These are phyloP conservation scores for Thalassophryne amazonica DNA, from an alignment of 2,797 vertebrate species.

Conservation along the genomic window DNA sequence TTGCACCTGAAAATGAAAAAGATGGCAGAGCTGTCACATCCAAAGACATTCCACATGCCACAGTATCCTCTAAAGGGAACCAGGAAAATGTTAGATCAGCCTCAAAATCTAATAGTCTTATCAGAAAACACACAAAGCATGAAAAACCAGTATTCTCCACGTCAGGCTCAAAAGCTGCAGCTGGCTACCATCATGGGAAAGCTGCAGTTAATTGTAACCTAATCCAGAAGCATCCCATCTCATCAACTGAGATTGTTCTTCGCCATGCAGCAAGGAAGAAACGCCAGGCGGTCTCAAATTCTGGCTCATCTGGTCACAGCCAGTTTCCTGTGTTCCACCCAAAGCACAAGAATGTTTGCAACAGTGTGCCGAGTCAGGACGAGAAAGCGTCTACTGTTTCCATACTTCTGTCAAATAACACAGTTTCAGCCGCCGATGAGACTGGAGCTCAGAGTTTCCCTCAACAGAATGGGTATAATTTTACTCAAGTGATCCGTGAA, in stretches of 20 bases:
- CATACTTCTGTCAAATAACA: slow-evolving; percentile 2
- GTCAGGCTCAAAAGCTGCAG: not conserved
- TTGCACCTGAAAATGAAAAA: slow-evolving; percentile 8
- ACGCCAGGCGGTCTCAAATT: slow-evolving; percentile 14
- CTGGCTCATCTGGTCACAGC: slow-evolving; percentile 7
- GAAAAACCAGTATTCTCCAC: not conserved
- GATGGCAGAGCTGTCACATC: not conserved
- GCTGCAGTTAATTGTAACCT: not conserved
- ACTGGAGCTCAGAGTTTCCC: slow-evolving; percentile 1
- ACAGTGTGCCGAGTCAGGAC: slow-evolving; percentile 1
- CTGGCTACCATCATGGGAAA: slow-evolving; percentile 4
- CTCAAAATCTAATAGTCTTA: slow-evolving; percentile 15
- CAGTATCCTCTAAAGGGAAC: slow-evolving; percentile 12
- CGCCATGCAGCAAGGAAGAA: slow-evolving; percentile 10
- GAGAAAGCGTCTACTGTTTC: slow-evolving; percentile 16
- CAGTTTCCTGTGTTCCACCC: slow-evolving; percentile 5
- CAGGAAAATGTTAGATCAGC: slow-evolving; percentile 2
- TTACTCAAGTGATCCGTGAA: not conserved
- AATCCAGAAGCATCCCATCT: slow-evolving; percentile 5
- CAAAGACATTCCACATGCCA: slow-evolving; percentile 10
- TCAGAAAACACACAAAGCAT: slow-evolving; percentile 23
- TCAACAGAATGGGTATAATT: slow-evolving; percentile 39
- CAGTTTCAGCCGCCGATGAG: not conserved
- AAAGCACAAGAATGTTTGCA: slow-evolving; percentile 29
- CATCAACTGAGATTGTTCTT: slow-evolving; percentile 9